Evolutionary conservation across 2,797 vertebrate genomes (phyloP).

Genomic region (Chlorospingus flavigularis): DNA sequence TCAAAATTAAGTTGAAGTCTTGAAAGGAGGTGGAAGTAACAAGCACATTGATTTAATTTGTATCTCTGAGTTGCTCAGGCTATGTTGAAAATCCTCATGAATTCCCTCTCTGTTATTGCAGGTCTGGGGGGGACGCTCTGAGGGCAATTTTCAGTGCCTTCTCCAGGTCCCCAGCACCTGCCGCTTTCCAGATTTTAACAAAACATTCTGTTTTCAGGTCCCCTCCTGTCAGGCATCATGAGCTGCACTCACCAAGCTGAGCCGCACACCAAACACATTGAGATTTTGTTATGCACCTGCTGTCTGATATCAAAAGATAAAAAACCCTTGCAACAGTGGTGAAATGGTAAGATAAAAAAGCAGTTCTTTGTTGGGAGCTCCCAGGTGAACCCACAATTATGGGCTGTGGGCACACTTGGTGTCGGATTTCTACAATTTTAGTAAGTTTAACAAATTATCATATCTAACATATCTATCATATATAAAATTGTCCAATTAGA

Average conservation of each 20-base stretch:
- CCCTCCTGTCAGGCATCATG: accelerated
- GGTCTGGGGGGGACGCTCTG: background rate
- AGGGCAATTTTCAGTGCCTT: background rate
- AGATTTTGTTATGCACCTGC: accelerated
- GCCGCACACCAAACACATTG: accelerated
- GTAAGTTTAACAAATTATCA: background rate
- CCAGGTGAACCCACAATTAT: background rate
- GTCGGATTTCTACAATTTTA: background rate
- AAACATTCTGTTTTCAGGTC: background rate
- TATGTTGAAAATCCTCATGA: background rate
- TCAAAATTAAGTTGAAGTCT: background rate
- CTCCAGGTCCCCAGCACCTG: background rate
- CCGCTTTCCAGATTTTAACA: background rate
- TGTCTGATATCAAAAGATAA: background rate
- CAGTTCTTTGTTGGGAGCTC: background rate
- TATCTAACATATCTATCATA: background rate
- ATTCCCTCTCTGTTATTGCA: background rate
- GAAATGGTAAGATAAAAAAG: background rate
- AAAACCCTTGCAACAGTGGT: background rate
- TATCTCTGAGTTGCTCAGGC: background rate
- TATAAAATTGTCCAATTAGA: background rate
- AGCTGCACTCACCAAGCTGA: background rate
- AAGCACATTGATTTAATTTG: background rate
- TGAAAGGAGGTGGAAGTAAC: background rate
- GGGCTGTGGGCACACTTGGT: accelerated